Conservation (phyloP, 2,797 vertebrate species). For the Gymnodraco acuticeps region DNA sequence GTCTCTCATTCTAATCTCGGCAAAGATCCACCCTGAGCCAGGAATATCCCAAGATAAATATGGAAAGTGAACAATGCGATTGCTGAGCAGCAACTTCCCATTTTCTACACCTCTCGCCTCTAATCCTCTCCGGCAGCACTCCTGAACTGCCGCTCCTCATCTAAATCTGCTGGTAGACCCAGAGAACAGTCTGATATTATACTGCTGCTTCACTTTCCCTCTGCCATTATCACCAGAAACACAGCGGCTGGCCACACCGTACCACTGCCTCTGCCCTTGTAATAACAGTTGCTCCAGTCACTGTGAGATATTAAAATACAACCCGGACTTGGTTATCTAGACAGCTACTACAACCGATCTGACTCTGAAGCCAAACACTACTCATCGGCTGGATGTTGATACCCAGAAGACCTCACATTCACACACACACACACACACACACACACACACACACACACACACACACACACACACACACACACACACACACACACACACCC, state of each 20-base stretch:
- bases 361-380: slow-evolving; percentile 57
- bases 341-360: slow-evolving; percentile 50
- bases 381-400: slow-evolving; percentile 53
- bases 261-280: slow-evolving; percentile 37
- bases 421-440: too few relatives aligned
- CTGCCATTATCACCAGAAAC: slow-evolving; percentile 64
- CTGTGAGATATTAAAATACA: slow-evolving; percentile 63
- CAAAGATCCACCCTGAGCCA: slow-evolving; percentile 85
- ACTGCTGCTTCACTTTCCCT: slow-evolving; percentile 62
- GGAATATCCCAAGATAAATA: slow-evolving; percentile 89
- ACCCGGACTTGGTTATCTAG: slow-evolving; percentile 42
- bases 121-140: slow-evolving; percentile 87
- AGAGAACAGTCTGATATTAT: slow-evolving; percentile 74
- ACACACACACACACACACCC: slow-evolving; percentile 41
- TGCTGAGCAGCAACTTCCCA: slow-evolving; percentile 86
- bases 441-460: too few relatives aligned
- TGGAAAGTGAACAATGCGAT: slow-evolving; percentile 87
- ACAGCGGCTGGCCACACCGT: slow-evolving; percentile 63
- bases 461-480: too few relatives aligned
- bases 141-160: slow-evolving; percentile 81
- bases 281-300: slow-evolving; percentile 56
- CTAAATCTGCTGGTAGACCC: slow-evolving; percentile 80
- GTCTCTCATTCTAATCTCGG: slow-evolving; percentile 84
- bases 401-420: slow-evolving; percentile 27
- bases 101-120: slow-evolving; percentile 77